phyloP scores from a whole-genome alignment of 2,113 vertebrate genomes.

The Ellobius talpinus region DNA sequence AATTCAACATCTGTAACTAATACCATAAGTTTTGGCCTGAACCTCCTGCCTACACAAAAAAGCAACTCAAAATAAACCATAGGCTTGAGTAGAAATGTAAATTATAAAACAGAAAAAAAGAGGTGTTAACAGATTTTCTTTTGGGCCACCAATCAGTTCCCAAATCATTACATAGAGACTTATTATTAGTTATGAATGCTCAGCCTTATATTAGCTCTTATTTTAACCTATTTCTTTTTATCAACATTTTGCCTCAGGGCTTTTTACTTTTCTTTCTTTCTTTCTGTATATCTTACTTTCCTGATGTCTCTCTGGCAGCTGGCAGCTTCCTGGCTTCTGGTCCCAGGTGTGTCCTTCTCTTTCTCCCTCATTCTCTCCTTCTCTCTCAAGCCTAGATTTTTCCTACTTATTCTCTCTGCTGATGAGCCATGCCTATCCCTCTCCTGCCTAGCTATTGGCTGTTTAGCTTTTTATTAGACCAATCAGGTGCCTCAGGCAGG shows the following conservation, averaged over 20 bases:
- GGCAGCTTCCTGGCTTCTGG: not conserved
- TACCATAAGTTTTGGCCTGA: not conserved
- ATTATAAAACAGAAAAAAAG: not conserved
- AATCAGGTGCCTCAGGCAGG: not conserved
- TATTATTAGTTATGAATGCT: not conserved
- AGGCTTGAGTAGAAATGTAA: not conserved
- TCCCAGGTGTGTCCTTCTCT: not conserved
- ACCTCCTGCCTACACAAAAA: not conserved
- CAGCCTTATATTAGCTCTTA: not conserved
- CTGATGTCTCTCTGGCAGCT: not conserved
- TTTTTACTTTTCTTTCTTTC: not conserved
- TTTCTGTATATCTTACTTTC: not conserved
- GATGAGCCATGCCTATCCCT: not conserved
- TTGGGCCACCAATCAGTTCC: not conserved
- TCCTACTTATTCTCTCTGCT: not conserved
- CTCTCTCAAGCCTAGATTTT: not conserved
- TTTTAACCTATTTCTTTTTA: not conserved
- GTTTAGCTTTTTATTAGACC: not conserved
- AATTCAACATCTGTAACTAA: not conserved
- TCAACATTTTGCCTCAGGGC: not conserved
- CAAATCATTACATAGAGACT: not conserved
- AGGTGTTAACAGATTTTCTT: not conserved
- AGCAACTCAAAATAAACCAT: not conserved
- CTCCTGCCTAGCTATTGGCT: not conserved
- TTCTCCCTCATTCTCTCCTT: not conserved